A percentile compares a stretch with the other conserved stretches of the same genome.
Evolutionary conservation across 2,113 vertebrate genomes (phyloP).

Genomic region (Panthera uncia): DNA sequence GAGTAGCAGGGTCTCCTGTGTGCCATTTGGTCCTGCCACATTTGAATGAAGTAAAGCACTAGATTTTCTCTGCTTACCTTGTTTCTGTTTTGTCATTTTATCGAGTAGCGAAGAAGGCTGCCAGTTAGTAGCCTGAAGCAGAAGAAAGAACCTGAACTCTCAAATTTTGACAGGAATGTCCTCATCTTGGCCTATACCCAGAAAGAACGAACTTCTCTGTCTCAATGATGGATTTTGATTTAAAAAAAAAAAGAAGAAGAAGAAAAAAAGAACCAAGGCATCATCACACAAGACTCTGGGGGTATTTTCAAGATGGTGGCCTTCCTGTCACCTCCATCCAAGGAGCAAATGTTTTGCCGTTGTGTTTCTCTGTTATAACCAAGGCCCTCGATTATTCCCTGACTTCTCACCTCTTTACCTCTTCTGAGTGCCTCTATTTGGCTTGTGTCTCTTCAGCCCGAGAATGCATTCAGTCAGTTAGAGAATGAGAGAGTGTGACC

Average conservation of each 20-base stretch:
- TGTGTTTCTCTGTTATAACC: slow-evolving; percentile 1
- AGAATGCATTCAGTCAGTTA: neutral
- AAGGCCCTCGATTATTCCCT: neutral
- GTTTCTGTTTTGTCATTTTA: neutral
- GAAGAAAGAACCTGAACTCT: neutral
- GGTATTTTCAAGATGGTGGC: neutral
- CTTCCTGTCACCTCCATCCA: neutral
- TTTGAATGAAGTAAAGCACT: neutral
- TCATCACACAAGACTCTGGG: neutral
- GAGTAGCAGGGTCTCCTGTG: neutral
- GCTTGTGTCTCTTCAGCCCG: neutral
- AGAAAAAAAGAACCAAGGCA: neutral
- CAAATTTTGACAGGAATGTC: neutral
- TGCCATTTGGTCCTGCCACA: neutral
- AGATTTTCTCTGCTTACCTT: neutral
- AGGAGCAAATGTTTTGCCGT: neutral
- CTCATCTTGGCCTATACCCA: neutral
- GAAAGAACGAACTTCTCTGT: neutral
- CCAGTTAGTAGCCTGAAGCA: neutral
- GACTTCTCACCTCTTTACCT: neutral
- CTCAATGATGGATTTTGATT: neutral
- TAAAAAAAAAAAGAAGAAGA: neutral
- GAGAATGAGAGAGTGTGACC: neutral
- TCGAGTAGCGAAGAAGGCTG: neutral
- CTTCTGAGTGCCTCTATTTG: neutral